These are phyloP conservation scores for Hylaeus anthracinus DNA, from an alignment of 1,140 invertebrate genomes.

Conservation along the genomic window DNA sequence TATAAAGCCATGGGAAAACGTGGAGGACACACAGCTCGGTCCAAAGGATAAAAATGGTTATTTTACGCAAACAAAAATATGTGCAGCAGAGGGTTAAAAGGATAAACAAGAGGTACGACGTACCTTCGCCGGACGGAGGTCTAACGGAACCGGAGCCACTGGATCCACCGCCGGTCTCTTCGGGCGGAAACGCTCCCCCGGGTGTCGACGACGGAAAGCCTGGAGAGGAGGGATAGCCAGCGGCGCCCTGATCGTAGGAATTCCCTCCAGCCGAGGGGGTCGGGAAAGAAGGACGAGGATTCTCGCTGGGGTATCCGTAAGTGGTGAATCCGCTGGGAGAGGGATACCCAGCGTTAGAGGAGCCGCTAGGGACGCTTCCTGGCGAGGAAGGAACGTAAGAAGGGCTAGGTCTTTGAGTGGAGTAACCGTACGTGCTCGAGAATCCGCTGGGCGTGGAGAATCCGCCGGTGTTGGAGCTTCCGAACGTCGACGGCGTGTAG, in stretches of 20 bases:
- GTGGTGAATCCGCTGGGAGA: background rate
- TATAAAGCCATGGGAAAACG: too few relatives aligned
- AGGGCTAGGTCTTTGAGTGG: slow-evolving; percentile 11
- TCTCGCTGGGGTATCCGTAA: background rate
- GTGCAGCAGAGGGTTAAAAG: background rate
- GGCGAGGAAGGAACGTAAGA: background rate
- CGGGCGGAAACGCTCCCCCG: background rate
- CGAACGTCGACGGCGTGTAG: background rate
- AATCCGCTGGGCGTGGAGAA: background rate
- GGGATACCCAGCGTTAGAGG: background rate
- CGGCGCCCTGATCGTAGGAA: background rate
- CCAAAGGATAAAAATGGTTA: too few relatives aligned
- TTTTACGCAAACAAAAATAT: too few relatives aligned
- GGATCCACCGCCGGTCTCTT: background rate
- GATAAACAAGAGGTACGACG: background rate
- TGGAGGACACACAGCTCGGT: too few relatives aligned
- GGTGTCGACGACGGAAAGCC: slow-evolving; percentile 17
- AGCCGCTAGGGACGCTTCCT: background rate
- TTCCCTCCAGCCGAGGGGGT: background rate
- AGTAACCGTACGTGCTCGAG: slow-evolving; percentile 7
- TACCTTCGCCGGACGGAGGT: background rate
- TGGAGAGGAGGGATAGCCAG: background rate
- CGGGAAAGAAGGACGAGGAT: background rate
- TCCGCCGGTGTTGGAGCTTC: slow-evolving; percentile 2
- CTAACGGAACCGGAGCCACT: background rate